Evolutionary conservation across 2,888 invertebrate species (phyloP).

Genomic region (Mesoligia furuncula): DNA sequence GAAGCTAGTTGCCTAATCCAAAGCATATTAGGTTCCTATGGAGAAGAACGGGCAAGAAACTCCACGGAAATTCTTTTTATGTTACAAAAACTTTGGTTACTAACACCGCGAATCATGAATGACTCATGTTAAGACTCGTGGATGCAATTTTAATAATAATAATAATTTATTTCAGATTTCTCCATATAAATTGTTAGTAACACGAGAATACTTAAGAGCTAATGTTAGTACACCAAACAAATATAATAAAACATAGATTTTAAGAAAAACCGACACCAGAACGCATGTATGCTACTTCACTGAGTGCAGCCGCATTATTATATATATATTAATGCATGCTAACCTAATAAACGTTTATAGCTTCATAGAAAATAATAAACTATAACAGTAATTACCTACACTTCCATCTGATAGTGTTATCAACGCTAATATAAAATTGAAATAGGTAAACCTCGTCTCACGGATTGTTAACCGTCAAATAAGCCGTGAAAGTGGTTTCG

Average conservation of each 20-base stretch:
- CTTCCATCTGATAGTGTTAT: constrained; percentile 24
- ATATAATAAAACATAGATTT: too few species aligned
- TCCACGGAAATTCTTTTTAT: background rate
- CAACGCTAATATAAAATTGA: constrained; percentile 23
- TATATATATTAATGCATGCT: too few species aligned
- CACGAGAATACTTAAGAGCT: too few species aligned
- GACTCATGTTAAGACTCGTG: background rate
- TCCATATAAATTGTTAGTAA: too few species aligned
- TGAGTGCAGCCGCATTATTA: too few species aligned
- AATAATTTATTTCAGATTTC: too few species aligned
- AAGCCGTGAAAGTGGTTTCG: constrained; percentile 57
- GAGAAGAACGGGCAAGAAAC: too few species aligned
- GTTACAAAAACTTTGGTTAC: background rate
- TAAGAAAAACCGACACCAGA: too few species aligned
- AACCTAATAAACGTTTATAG: background rate
- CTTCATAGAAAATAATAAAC: background rate
- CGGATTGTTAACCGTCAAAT: constrained; percentile 55
- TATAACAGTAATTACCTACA: background rate
- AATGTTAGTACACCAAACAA: too few species aligned
- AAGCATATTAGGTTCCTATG: too few species aligned
- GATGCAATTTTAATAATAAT: background rate
- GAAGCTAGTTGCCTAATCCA: background rate
- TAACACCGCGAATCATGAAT: background rate
- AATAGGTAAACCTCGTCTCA: constrained; percentile 23
- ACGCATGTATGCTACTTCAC: too few species aligned